These are phyloP conservation scores for Loris lydekkerianus DNA, from an alignment of 2,797 vertebrate genomes.

Conservation along the genomic window DNA sequence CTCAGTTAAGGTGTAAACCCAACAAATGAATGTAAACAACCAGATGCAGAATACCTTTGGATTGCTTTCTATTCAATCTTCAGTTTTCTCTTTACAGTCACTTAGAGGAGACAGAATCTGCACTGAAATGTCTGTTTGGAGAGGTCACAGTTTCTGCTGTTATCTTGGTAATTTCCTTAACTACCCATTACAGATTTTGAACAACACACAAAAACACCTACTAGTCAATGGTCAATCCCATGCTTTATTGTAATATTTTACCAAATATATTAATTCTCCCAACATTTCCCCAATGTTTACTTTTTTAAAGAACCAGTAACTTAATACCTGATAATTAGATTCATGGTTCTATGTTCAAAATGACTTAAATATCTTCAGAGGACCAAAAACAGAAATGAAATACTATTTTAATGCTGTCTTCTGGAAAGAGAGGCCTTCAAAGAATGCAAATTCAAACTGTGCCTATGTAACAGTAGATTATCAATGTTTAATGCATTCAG, in stretches of 20 bases:
- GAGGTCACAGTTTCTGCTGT: neutral
- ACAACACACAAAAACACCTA: conserved; percentile 47
- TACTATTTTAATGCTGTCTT: conserved; percentile 28
- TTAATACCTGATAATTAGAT: conserved; percentile 65
- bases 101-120: conserved; percentile 7
- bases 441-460: conserved; percentile 38
- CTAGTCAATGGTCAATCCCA: conserved; percentile 40
- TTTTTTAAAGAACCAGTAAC: conserved; percentile 26
- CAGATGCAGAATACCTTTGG: conserved; percentile 35
- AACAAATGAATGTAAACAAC: conserved; percentile 79
- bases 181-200: neutral
- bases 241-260: conserved; percentile 15
- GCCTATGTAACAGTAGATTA: conserved; percentile 54
- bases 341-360: conserved; percentile 57
- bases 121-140: neutral
- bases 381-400: conserved; percentile 29
- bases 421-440: conserved; percentile 67
- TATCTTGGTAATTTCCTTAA: conserved; percentile 20
- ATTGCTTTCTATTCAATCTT: conserved; percentile 46
- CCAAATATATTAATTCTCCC: neutral
- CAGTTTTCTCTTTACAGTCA: conserved; percentile 2
- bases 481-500: conserved; percentile 51
- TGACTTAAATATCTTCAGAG: conserved; percentile 46
- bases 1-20: neutral
- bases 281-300: neutral